A percentile compares a stretch with the other conserved stretches of the same genome.
These are phyloP conservation scores for Harpagus bidentatus DNA, from an alignment of 2,113 vertebrate species.

Conservation along the genomic window DNA sequence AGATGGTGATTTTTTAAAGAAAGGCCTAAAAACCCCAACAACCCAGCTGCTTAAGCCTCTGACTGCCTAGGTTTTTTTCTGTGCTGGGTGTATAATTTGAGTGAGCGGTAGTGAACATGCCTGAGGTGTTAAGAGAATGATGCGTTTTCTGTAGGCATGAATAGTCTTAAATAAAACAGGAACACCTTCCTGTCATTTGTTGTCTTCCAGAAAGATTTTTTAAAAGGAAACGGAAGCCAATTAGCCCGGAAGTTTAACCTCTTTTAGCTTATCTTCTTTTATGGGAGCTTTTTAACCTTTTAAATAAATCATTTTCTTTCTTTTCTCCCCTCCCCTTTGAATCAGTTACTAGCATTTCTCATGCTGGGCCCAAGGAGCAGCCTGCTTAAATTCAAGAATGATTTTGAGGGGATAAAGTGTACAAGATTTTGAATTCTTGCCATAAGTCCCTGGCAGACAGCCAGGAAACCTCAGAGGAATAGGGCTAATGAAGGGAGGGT, in stretches of 20 bases:
- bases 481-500: constrained; percentile 88
- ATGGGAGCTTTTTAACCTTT: constrained; percentile 75
- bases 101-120: constrained; percentile 55
- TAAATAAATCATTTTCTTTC: constrained; percentile 76
- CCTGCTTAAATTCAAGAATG: constrained; percentile 82
- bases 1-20: constrained; percentile 47
- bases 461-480: constrained; percentile 81
- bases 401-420: constrained; percentile 81
- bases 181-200: constrained; percentile 70
- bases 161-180: constrained; percentile 68
- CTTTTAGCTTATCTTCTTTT: constrained; percentile 73
- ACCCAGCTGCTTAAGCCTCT: constrained; percentile 59
- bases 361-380: constrained; percentile 74
- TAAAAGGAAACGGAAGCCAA: constrained; percentile 75
- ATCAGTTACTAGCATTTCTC: constrained; percentile 72
- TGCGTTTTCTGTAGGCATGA: constrained; percentile 70
- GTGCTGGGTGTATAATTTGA: constrained; percentile 61
- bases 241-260: constrained; percentile 81
- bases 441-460: constrained; percentile 81
- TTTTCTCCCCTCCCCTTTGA: constrained; percentile 63
- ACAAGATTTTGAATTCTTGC: constrained; percentile 83
- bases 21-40: neutral
- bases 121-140: constrained; percentile 74
- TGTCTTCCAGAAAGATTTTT: constrained; percentile 64
- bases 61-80: constrained; percentile 48